phyloP scores from a whole-genome alignment of 1,140 invertebrate genomes.

The Bombus difficillimus region DNA sequence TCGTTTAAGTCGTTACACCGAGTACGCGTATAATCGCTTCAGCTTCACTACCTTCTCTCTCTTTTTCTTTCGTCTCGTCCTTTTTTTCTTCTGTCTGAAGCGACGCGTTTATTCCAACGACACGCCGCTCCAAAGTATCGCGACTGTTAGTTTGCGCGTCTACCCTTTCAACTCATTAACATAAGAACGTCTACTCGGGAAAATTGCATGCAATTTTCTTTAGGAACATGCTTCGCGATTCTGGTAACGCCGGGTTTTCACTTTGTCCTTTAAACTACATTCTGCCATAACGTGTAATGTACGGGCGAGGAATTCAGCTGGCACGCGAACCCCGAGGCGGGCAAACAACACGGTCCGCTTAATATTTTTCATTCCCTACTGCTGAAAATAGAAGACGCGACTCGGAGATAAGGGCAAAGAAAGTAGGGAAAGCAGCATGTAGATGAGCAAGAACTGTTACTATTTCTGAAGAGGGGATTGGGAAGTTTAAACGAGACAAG shows the following conservation, averaged over 20 bases:
- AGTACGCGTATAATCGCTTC: slow-evolving; percentile 35
- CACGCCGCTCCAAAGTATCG: neutral
- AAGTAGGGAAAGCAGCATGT: slow-evolving; percentile 42
- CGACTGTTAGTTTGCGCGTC: neutral
- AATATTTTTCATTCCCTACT: slow-evolving; percentile 56
- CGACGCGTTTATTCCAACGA: neutral
- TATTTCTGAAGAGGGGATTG: neutral
- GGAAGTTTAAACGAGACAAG: slow-evolving; percentile 15
- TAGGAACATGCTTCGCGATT: slow-evolving; percentile 3
- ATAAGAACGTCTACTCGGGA: slow-evolving; percentile 2
- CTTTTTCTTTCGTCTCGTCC: too few relatives aligned
- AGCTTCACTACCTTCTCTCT: neutral
- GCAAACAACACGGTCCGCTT: slow-evolving; percentile 23
- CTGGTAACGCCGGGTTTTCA: neutral
- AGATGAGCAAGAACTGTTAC: slow-evolving; percentile 52
- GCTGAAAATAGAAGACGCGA: neutral
- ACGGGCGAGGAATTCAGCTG: slow-evolving; percentile 13
- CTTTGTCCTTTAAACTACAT: slow-evolving; percentile 7
- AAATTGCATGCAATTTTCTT: slow-evolving; percentile 4
- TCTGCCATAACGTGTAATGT: neutral
- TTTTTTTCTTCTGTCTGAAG: neutral
- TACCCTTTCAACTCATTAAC: neutral
- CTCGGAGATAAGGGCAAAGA: slow-evolving; percentile 34
- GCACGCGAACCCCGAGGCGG: neutral
- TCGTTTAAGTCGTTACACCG: slow-evolving; percentile 45